Percentiles rank a stretch among this genome's conserved stretches.
Evolutionary conservation across 53 echinoderm and acorn worm genomes (phyloP).

Genomic region (Hippasteria phrygiana): DNA sequence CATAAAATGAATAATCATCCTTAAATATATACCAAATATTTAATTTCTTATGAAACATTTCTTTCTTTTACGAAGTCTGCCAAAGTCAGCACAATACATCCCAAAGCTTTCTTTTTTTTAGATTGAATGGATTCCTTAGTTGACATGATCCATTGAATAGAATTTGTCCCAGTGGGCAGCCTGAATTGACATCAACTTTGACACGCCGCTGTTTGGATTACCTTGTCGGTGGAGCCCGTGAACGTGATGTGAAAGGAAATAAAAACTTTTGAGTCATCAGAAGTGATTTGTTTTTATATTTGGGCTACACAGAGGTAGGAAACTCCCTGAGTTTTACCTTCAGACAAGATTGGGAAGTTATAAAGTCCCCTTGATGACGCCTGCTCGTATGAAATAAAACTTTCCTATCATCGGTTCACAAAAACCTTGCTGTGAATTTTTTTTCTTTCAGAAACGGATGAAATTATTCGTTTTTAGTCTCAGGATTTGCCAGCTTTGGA

Average conservation of each 20-base stretch:
- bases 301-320: not conserved
- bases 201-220: conserved; percentile 44
- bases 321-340: conserved; percentile 31
- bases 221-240: conserved; percentile 2
- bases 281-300: conserved; percentile 10
- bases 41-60: conserved; percentile 2
- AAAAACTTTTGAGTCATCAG: conserved; percentile 22
- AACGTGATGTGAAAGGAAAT: conserved; percentile 17
- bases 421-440: too few species aligned
- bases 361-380: not conserved
- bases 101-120: not conserved
- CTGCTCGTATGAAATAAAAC: not conserved
- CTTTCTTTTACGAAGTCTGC: not conserved
- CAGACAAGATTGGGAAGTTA: not conserved
- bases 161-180: conserved; percentile 8
- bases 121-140: conserved; percentile 14
- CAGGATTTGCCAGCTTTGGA: not conserved
- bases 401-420: too few species aligned
- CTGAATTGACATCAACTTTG: conserved; percentile 49
- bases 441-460: not conserved
- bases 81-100: not conserved
- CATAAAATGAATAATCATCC: not conserved
- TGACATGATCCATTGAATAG: conserved; percentile 39
- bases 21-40: not conserved
- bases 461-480: not conserved